Base-by-base conservation (phyloP, 2,113 vertebrate species). In the Sula dactylatra region DNA sequence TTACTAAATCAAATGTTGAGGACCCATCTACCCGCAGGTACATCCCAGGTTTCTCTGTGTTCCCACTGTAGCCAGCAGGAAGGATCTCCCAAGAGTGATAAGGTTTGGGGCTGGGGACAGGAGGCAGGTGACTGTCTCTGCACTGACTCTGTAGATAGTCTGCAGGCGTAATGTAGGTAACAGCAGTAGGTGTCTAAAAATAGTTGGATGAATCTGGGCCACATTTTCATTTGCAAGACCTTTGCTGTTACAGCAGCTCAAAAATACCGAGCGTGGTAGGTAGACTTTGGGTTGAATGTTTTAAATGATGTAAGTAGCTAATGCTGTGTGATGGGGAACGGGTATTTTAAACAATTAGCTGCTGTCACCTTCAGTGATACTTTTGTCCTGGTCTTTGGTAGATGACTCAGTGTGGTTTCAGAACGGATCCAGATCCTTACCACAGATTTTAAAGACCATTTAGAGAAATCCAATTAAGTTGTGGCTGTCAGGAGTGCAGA, bases 141-240 rank as follows among this genome's bases (percentile, higher is more conserved):
- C 52, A 11, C 61, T 25, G 55, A 32, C 55, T 55, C 27, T 49
- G 16, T 62, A 61, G 58, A n/a, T 52, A 82, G 31, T 79, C 71
- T 94, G 79, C 58, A 74, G 84, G 38, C 9, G 1, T 38, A 67
- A 92, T 29, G 21, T 34, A 88, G 81, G 86, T 89, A 79, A 79
- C 44, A 82, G 84, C 86, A 96, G 81, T 34, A 72, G n/a, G 38
- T 76, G 31, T 82, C 82, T 92, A 90, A 94, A 95, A 93, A 95
- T 88, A 82, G 49, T 80, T 76, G 45, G 77, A 85, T 93, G 66
- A 86, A 90, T 95, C 85, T 91, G 64, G 85, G 85, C 70, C 74
- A 93, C 62, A 8, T 29, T 87, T 96, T 66, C 54, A 54, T 73
- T 95, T 80, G 58, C 62, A 72, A 95, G 90, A 80, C 85, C 62